These are phyloP conservation scores for Chrysemys picta DNA, from an alignment of 2,113 vertebrate species.

Conservation along the genomic window DNA sequence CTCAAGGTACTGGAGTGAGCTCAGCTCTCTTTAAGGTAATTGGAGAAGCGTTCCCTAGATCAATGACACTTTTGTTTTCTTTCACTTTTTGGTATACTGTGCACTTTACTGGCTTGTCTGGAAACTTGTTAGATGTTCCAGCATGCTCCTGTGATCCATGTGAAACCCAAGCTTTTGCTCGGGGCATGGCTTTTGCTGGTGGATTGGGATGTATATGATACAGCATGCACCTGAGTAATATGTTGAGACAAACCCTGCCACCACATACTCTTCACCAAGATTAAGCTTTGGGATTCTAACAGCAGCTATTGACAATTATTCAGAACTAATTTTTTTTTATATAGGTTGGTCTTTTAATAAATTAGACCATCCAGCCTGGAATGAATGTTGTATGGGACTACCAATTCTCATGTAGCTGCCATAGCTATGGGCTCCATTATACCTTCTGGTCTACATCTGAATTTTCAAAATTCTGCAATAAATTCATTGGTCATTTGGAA, in stretches of 20 bases:
- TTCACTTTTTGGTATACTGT: background rate
- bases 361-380: background rate
- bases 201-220: background rate
- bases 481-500: constrained; percentile 1
- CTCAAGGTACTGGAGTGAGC: background rate
- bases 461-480: background rate
- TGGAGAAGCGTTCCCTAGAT: background rate
- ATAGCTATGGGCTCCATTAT: background rate
- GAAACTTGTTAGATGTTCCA: background rate
- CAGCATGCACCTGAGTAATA: background rate
- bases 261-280: background rate
- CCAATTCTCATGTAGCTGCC: background rate
- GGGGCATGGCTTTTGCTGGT: background rate
- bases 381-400: background rate
- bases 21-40: background rate
- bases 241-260: background rate
- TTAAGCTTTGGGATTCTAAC: background rate
- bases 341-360: background rate
- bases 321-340: background rate
- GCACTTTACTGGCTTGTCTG: background rate
- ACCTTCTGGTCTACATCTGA: background rate
- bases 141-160: background rate
- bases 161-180: background rate
- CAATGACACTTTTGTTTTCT: background rate
- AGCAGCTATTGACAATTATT: background rate